Evolutionary conservation across 2,888 invertebrate genomes (phyloP), one percentile per base, ranked within the genome.

Genomic region (Chesias legatella): DNA sequence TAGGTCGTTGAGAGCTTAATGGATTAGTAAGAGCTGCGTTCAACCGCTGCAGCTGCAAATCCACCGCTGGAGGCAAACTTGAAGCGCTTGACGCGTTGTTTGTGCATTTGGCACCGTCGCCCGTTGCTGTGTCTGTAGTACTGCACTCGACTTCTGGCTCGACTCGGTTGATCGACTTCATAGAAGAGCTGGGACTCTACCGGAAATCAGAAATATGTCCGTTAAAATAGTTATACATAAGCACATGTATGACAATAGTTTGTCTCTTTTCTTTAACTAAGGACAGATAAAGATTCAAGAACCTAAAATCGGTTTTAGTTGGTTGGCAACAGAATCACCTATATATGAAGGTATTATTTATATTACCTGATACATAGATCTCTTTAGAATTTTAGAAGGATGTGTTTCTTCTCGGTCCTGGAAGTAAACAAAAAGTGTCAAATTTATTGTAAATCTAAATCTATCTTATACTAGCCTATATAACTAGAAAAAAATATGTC

Each of bases 31-130:
- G 72, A 60, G 88, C 89, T 13, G 88, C 86, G 45, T 78, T 88
- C 13, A 91, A 60, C 45, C 86, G 73, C 63, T 81, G 80, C 34
- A 91, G 70, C 53, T 89, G 89, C 1, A 78, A 84, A 51, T 88
- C 83, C 7, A 90, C 77, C 0, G 64, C 73, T 0, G 59, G 49
- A 0, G 70, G 64, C 0, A 79, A 21, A 0, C 55, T 67, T 0
- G 64, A 51, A 25, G 57, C 56, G 44, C 41, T 53, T 1, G 67
- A 39, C 17, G 55, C 57, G 43, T 43, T 51, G 39, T 58, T 63
- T 4, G 48, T 35, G 42, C 45, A 50, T 38, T 60, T 62, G 1
- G 51, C 39, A n/a, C n/a, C n/a, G n/a, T n/a, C n/a, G n/a, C n/a
- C n/a, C n/a, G n/a, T n/a, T 28, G 38, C 56, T 1, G 53, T 58